Conservation (phyloP, 2,888 invertebrate species). For the Dione vanillae region DNA sequence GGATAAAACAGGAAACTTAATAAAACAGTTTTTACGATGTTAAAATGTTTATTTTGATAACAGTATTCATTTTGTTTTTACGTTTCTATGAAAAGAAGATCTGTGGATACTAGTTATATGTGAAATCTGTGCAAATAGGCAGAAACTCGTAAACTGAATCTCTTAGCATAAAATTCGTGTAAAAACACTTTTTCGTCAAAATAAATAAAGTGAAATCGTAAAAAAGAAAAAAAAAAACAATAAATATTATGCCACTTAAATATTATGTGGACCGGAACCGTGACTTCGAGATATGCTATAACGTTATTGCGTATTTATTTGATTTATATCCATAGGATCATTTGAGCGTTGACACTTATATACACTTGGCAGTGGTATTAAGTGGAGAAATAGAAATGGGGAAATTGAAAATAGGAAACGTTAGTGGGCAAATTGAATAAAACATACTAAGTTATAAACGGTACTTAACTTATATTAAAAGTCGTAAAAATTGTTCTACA, state of each 20-base stretch:
- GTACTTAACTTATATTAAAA: too few relatives aligned
- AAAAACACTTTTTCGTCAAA: not conserved
- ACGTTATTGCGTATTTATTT: slow-evolving; percentile 27
- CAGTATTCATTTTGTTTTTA: too few relatives aligned
- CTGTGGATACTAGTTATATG: too few relatives aligned
- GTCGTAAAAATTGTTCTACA: too few relatives aligned
- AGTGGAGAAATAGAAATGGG: not conserved
- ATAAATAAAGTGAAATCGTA: not conserved
- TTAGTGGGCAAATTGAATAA: slow-evolving; percentile 2
- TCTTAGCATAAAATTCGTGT: not conserved
- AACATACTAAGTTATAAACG: too few relatives aligned
- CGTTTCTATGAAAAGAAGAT: too few relatives aligned
- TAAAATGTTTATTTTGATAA: too few relatives aligned
- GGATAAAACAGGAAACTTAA: too few relatives aligned
- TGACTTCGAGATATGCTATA: slow-evolving; percentile 3
- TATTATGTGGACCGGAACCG: slow-evolving; percentile 12
- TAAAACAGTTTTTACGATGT: too few relatives aligned
- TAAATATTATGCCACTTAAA: slow-evolving; percentile 28
- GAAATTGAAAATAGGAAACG: not conserved
- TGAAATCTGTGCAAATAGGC: too few relatives aligned
- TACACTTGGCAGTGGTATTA: slow-evolving; percentile 12
- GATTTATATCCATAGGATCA: slow-evolving; percentile 10
- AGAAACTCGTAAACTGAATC: too few relatives aligned
- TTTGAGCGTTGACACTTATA: slow-evolving; percentile 19
- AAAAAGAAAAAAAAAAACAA: slow-evolving; percentile 4